Percentiles rank a stretch among this genome's conserved stretches.
phyloP scores from a whole-genome alignment of 1,140 invertebrate species.

The Leptoteleia sp. region DNA sequence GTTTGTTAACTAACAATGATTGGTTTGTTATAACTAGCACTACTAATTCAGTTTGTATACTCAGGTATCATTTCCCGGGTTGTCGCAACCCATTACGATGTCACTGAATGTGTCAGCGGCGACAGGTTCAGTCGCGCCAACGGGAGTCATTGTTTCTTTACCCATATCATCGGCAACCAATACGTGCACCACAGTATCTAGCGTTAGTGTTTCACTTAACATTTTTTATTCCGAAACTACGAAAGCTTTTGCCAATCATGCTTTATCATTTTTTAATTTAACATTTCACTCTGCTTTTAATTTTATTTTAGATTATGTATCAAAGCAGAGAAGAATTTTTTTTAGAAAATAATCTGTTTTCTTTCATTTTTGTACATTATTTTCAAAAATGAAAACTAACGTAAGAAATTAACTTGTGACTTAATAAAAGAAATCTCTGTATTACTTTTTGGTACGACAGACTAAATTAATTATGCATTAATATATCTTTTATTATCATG shows the following conservation, averaged over 20 bases:
- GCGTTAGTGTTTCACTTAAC: conserved; percentile 73
- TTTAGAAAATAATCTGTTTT: no score
- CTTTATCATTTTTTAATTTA: conserved; percentile 52
- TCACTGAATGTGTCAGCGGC: conserved; percentile 86
- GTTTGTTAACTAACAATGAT: conserved; percentile 25
- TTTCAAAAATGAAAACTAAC: no score
- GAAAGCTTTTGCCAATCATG: conserved; percentile 48
- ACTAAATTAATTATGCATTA: no score
- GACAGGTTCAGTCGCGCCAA: conserved; percentile 81
- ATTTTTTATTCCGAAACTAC: conserved; percentile 41
- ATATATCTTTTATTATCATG: no score
- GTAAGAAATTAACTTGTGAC: no score
- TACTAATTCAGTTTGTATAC: conserved; percentile 68
- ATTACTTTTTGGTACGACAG: no score
- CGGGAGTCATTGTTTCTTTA: conserved; percentile 83
- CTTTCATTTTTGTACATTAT: no score
- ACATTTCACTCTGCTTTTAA: conserved; percentile 6
- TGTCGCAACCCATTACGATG: conserved; percentile 89
- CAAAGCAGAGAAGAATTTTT: background rate
- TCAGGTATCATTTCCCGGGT: conserved; percentile 88
- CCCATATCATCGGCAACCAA: conserved; percentile 79
- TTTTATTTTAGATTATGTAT: background rate
- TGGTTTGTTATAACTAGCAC: conserved; percentile 43
- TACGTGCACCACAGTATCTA: conserved; percentile 80
- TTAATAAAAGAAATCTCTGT: no score